Evolutionary conservation across 2,113 vertebrate genomes (phyloP), one percentile per base, ranked within the genome.

Genomic region (Ceyx margarethae): DNA sequence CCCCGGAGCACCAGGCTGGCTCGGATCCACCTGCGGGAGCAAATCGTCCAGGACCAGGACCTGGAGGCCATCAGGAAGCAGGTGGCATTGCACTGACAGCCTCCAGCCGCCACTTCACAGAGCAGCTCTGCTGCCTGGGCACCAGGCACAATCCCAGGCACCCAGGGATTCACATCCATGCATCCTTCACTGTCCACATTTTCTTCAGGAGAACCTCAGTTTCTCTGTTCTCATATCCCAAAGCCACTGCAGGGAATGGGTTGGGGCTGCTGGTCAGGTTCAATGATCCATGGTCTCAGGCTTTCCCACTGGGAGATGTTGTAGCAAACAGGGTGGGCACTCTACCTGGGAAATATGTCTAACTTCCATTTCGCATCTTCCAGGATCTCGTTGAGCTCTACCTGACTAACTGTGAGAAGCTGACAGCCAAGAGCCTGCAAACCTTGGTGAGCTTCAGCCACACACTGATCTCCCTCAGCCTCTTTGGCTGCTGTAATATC

Each of bases 381-480:
- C 89, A 99, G 99, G 99, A 99, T 94, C 98, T 99, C 71, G 98
- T 99, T 10, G 99, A 99, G 97, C 98, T 99, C 20, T 98, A 98
- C 93, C 97, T 99, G 96, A 99, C 98, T 90, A 99, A 98, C 98
- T 99, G 99, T 66, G 98, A 98, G 97, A 98, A 98, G 85, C 97
- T 99, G 90, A 98, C 98, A 0, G 98, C 98, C n/a, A 98, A 98
- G 93, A 99, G 98, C 94, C 97, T 99, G 76, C 98, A 98, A 90
- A 99, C 98, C 0, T 97, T 99, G 57, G 94, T 95, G 72, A 98
- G 98, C 96, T 99, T 99, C 93, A 98, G 98, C 25, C 98, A 98
- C 95, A 99, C 98, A 0, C 94, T 99, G 90, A 98, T 99, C 56
- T 99, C 99, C 58, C 97, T 99, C 37, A 99, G 98, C 96, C 98